These are phyloP conservation scores for Bellardia bayeri DNA, from an alignment of 2,888 invertebrate genomes.

Conservation along the genomic window DNA sequence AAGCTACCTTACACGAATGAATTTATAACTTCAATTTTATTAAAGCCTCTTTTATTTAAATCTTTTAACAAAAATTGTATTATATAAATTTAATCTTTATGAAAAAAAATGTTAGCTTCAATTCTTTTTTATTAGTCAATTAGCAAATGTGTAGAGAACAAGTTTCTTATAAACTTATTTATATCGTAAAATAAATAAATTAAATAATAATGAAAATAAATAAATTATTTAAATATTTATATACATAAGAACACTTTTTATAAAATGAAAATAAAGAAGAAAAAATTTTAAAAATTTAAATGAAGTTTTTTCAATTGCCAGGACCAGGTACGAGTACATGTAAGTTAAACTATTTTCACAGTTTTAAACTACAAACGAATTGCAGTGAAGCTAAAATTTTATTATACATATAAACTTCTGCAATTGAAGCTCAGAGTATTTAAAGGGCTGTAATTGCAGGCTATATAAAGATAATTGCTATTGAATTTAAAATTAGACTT, in stretches of 20 bases:
- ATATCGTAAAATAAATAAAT: constrained; percentile 29
- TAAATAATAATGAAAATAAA: constrained; percentile 49
- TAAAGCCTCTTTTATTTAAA: neutral
- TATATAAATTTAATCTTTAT: constrained; percentile 12
- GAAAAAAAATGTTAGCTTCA: constrained; percentile 40
- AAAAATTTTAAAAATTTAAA: constrained; percentile 36
- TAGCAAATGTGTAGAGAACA: constrained; percentile 78
- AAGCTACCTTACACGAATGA: no score
- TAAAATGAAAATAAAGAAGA: constrained; percentile 30
- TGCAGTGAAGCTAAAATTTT: no score
- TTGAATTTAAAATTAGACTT: no score
- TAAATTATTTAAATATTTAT: constrained; percentile 66
- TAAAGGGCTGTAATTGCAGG: no score
- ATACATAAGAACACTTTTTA: constrained; percentile 19
- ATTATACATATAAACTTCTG: no score
- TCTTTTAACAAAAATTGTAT: constrained; percentile 29
- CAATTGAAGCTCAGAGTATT: no score
- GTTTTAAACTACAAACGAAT: no score
- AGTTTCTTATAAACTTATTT: constrained; percentile 44
- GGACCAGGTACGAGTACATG: neutral
- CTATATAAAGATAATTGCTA: no score
- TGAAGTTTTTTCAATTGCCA: neutral
- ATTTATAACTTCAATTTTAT: no score
- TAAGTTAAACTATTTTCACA: neutral
- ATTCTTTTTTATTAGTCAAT: constrained; percentile 78